Evolutionary conservation across 2,888 invertebrate species (phyloP), one percentile per base, ranked within the genome.

Genomic region (Atethmia centrago): DNA sequence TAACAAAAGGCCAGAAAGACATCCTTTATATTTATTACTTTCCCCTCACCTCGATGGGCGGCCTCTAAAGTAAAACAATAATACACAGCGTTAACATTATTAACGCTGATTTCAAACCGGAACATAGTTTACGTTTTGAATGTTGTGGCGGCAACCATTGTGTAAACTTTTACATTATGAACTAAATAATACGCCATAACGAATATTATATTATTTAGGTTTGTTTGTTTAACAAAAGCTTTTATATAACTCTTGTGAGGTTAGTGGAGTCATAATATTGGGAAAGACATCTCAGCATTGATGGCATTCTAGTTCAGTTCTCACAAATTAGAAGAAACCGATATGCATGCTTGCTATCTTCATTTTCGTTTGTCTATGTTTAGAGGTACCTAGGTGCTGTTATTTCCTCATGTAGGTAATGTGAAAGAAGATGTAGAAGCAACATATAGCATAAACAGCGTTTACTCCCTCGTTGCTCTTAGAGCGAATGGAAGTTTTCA

Each of bases 1-100:
- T 93, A 91, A 93, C 92, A 93, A 93, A 90, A 89, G 91, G 63
- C 82, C 84, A 85, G 84, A 83, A 88, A 87, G 87, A 87, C 88
- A 87, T 88, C 88, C 89, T 92, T 91, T 89, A 89, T 86, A 80
- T 92, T 91, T 91, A 91, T 92, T 87, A 87, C 90, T 88, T 85
- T 86, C 82, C 80, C 85, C 85, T 83, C 78, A 84, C 85, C 83
- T 82, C 79, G 73, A 81, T 72, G 77, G 62, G 47, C 53, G 65
- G 61, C 56, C 64, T 66, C 66, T 59, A 83, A 87, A 86, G 82
- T 79, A 77, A n/a, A n/a, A n/a, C n/a, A n/a, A n/a, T n/a, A n/a
- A n/a, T n/a, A n/a, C n/a, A n/a, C n/a, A n/a, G n/a, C n/a, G n/a
- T n/a, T 76, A 74, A 81, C 71, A 77, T 84, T 83, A 85, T 77